Percentiles rank a stretch among this genome's conserved stretches.
These are phyloP conservation scores for Lathamus discolor DNA, from an alignment of 2,113 vertebrate species.

Conservation along the genomic window DNA sequence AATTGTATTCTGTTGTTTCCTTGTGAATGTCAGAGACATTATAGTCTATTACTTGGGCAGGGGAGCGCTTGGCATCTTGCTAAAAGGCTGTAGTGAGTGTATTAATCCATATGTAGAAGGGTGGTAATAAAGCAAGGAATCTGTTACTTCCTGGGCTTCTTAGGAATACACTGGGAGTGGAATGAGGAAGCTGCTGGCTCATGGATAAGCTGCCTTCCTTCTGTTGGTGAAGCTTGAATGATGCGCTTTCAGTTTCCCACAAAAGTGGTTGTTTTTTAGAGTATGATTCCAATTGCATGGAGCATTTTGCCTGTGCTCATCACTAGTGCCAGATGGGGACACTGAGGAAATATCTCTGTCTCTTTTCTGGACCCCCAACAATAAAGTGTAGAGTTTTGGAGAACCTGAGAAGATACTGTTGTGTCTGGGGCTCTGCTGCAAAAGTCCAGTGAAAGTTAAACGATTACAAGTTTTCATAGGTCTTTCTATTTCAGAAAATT, in stretches of 20 bases:
- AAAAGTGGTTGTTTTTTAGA: background rate
- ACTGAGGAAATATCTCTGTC: background rate
- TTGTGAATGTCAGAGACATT: slow-evolving; percentile 28
- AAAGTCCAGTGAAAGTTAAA: background rate
- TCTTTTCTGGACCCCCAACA: background rate
- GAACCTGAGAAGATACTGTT: background rate
- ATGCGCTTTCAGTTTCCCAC: background rate
- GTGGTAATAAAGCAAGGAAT: background rate
- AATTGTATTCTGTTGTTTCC: slow-evolving; percentile 48
- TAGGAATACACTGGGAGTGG: background rate
- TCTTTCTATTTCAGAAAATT: background rate
- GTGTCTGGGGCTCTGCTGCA: background rate
- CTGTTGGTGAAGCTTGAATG: background rate
- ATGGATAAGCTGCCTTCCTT: background rate
- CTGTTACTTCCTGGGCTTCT: background rate
- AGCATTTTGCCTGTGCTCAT: background rate
- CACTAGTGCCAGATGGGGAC: background rate
- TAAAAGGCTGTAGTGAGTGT: background rate
- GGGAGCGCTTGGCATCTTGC: background rate
- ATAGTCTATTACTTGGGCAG: background rate
- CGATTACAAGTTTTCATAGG: background rate
- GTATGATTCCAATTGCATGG: background rate
- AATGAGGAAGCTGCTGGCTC: background rate
- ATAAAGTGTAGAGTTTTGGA: background rate
- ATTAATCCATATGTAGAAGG: background rate